Base-by-base conservation (phyloP, 2,888 invertebrate genomes). In the Neoaliturus tenellus region DNA sequence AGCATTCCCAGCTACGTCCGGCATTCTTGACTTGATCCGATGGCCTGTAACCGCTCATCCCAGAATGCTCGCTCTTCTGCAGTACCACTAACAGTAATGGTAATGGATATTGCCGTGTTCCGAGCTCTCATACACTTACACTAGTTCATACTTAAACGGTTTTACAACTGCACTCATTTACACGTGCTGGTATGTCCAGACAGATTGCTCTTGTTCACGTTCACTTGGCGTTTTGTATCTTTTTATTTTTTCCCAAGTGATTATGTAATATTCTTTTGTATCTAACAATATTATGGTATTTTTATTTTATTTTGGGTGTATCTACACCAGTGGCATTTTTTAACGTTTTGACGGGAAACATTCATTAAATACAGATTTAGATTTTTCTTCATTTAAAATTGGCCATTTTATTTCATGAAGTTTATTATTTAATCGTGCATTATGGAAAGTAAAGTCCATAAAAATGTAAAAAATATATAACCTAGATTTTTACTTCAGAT, bases 91-190 rank as follows among this genome's bases (percentile, higher is more conserved):
- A 20, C 23, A 28, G 62, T 62, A 62, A 62, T 62, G 62, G 62
- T 62, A 62, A 62, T 62, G 62, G 62, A 62, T 62, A 62, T 62
- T 62, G 31, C 62, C 62, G 4, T 5, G 62, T 55, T n/a, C 62
- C 62, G 31, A 44, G 55, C 25, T 23, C 55, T 20, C 10, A 62
- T 62, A 62, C 62, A 62, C 62, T 62, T 31, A 28, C 17, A 55
- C 62, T 62, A 28, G 62, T 28, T 62, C 62, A 55, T 55, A 55
- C 28, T 10, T 28, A 31, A 62, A 62, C 62, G 25, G 28, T 62
- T 62, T 62, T 62, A 62, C 31, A 25, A 31, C 62, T 62, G 28
- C 28, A 6, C 28, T 8, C 62, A 62, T 62, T 28, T 14, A n/a
- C 62, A 62, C 62, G 62, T 62, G 62, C 12, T 4, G 62, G 28